A percentile compares a stretch with the other conserved stretches of the same genome.
Conservation (phyloP, 2,113 vertebrate genomes). For the Fulmarus glacialis region DNA sequence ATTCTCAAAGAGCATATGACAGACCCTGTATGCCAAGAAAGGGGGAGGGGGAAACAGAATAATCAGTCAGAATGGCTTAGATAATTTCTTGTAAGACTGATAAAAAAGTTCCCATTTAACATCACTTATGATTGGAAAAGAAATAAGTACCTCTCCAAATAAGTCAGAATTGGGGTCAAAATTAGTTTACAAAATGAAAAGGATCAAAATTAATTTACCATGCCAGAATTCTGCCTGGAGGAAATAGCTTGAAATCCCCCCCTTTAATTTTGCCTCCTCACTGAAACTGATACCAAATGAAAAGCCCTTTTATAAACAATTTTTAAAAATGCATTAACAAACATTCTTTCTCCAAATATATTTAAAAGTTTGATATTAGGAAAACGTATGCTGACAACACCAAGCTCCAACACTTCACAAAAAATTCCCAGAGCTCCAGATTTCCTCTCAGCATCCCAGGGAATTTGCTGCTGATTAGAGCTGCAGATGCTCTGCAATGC, state of each 20-base stretch:
- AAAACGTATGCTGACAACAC: background rate
- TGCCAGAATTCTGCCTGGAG: background rate
- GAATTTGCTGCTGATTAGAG: background rate
- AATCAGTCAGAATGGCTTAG: conserved; percentile 4
- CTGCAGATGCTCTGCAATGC: conserved; percentile 33
- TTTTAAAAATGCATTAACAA: background rate
- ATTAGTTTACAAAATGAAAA: background rate
- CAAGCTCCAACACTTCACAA: background rate
- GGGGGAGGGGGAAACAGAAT: conserved; percentile 3
- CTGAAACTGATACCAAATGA: background rate
- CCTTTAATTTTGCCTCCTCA: background rate
- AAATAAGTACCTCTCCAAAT: background rate
- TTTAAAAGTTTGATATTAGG: background rate
- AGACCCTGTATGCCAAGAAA: conserved; percentile 31
- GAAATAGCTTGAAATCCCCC: background rate
- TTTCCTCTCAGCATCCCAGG: background rate
- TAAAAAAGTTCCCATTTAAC: background rate
- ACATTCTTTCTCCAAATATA: background rate
- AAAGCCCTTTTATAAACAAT: background rate
- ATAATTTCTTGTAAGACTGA: conserved; percentile 3
- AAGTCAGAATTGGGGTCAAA: background rate
- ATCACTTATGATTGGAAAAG: background rate
- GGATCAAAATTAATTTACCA: background rate
- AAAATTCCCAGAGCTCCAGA: background rate
- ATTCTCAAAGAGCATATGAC: conserved; percentile 56